These are phyloP conservation scores for Dendrolimus punctatus DNA, from an alignment of 1,140 invertebrate species.

Conservation along the genomic window DNA sequence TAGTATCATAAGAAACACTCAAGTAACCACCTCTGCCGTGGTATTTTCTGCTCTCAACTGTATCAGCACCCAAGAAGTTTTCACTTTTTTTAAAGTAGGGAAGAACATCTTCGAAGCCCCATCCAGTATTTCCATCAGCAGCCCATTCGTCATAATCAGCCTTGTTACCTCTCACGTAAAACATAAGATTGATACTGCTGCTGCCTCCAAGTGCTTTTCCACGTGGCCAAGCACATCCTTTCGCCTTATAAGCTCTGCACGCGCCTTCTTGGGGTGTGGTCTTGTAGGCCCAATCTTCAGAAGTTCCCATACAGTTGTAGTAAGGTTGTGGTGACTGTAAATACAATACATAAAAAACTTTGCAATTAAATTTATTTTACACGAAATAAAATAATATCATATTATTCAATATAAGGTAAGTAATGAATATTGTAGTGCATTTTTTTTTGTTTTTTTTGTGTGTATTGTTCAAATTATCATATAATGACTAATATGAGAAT, in stretches of 20 bases:
- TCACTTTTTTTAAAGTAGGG: constrained; percentile 68
- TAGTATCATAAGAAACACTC: constrained; percentile 81
- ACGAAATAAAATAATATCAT: neutral
- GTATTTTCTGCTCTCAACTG: constrained; percentile 58
- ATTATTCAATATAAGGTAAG: neutral
- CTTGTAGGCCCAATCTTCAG: constrained; percentile 72
- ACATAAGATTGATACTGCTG: constrained; percentile 78
- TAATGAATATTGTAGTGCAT: neutral
- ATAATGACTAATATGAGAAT: too few relatives aligned
- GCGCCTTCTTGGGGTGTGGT: constrained; percentile 64
- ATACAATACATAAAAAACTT: constrained; percentile 7
- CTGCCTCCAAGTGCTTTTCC: constrained; percentile 76
- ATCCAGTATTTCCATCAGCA: constrained; percentile 43
- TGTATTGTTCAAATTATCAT: too few relatives aligned
- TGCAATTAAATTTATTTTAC: constrained; percentile 1
- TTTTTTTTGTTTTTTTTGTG: too few relatives aligned
- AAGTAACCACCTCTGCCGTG: constrained; percentile 83
- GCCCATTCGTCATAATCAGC: constrained; percentile 81
- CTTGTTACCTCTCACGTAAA: constrained; percentile 77
- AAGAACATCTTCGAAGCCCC: constrained; percentile 62
- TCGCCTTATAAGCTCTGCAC: constrained; percentile 41
- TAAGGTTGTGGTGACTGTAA: constrained; percentile 30
- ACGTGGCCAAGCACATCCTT: constrained; percentile 69
- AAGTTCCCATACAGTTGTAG: constrained; percentile 30
- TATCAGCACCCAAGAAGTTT: constrained; percentile 75